Percentiles rank a stretch among this genome's conserved stretches.
Conservation (phyloP, 2,113 vertebrate genomes). For the Leptosomus discolor region DNA sequence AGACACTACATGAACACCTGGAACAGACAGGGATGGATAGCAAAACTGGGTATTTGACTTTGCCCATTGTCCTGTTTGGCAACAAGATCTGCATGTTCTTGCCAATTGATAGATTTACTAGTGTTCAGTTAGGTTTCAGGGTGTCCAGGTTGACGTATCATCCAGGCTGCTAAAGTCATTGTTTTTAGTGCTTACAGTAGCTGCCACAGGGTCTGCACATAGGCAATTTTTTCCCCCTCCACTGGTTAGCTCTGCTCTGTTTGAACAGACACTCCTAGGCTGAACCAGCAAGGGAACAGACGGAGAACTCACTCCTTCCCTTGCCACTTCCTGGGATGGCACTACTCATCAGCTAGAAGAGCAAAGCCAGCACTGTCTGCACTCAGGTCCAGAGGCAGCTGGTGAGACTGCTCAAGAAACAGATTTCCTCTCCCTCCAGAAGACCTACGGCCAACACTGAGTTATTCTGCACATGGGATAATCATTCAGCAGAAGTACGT, state of each 20-base stretch:
- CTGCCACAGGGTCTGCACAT: not conserved
- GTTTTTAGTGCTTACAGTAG: not conserved
- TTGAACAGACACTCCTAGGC: not conserved
- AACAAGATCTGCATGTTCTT: not conserved
- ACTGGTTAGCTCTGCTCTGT: not conserved
- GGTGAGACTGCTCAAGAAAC: not conserved
- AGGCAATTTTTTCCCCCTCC: not conserved
- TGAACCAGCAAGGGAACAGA: not conserved
- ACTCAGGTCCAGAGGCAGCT: not conserved
- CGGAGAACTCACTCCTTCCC: not conserved
- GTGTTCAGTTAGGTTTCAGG: not conserved
- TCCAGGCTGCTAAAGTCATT: not conserved
- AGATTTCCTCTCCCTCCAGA: not conserved
- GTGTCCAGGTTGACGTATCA: not conserved
- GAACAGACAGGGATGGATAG: not conserved
- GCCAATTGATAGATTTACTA: not conserved
- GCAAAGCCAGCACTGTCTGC: not conserved
- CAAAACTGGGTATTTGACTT: not conserved
- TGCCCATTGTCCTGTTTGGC: not conserved
- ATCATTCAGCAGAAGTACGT: not conserved
- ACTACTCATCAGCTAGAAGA: not conserved
- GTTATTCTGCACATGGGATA: not conserved
- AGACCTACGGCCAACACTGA: not conserved
- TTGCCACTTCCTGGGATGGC: accelerated
- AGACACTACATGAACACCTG: not conserved